Base-by-base conservation (phyloP, 2,113 vertebrate genomes). In the Tylochromis polylepis region DNA sequence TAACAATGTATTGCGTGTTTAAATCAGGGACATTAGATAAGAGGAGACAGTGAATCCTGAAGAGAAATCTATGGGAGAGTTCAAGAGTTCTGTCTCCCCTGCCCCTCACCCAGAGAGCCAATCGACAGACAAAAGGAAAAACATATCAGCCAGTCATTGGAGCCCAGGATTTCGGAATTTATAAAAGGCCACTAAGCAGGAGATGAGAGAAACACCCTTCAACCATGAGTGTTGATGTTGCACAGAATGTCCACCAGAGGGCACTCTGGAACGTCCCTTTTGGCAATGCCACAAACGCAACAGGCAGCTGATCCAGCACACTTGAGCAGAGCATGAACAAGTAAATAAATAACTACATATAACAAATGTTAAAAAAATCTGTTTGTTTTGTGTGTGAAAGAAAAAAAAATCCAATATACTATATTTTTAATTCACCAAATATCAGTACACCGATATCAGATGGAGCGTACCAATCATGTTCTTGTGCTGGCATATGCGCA, bases 351-450 rank as follows among this genome's bases (percentile, higher is more conserved):
- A 24, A 70, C 65, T 70, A 70, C 8, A 43, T 43, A 43, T 27
- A 70, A 43, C n/a, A 70, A 43, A 70, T 70, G 38, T 70, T 70
- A 43, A 7, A 24, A 15, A 43, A 43, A 70, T 70, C n/a, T 6
- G 12, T 70, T 70, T 43, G 1, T 43, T 24, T 43, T 43, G 38
- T 43, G 0, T 65, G 20, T 65, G 0, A 0, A n/a, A 38, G 34
- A 1, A 8, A 10, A 38, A 38, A n/a, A 18, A 31, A 60, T 34
- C 58, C 29, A 65, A 22, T 65, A 65, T 65, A 2, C 60, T 38
- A 65, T 38, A 38, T 65, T 38, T 14, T 38, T 38, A 65, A 65
- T 18, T 60, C 3, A 60, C 27, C 15, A 6, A 60, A 18, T 60
- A 60, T 60, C 58, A n/a, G n/a, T n/a, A n/a, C n/a, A n/a, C n/a